Evolutionary conservation across 2,888 invertebrate species (phyloP), one percentile per base, ranked within the genome.

Genomic region (Heteropelma amictum): DNA sequence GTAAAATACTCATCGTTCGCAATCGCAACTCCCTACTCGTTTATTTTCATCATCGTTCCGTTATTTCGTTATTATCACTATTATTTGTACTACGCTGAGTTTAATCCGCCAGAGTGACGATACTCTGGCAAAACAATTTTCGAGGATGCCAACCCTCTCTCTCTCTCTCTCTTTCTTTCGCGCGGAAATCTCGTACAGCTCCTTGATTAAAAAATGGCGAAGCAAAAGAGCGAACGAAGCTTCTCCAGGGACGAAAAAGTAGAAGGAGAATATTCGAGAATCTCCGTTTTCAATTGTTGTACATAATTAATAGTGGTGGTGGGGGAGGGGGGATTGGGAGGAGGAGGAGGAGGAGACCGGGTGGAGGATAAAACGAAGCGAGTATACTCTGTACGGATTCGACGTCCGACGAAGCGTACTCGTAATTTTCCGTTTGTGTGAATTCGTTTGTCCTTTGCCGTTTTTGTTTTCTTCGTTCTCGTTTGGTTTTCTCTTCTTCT

Each of bases 171-270:
- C 30, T 21, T 21, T 30, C n/a, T 38, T 49, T 63, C 26, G 33
- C 7, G 8, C 4, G 30, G 19, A 63, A 49, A 49, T 49, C 35
- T 30, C 17, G 12, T 42, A 35, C 23, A 23, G 56, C 23, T 47
- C 19, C 26, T 56, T 30, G 49, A 26, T 56, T 56, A 35, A 56
- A 19, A 30, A 51, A 60, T 49, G 14, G 3, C 53, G 64, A 63
- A 72, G 74, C 69, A 49, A 73, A n/a, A n/a, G 19, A 42, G 64
- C 65, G 70, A 60, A 40, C 60, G 35, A 40, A 60, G 53, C 33
- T 64, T 70, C 14, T 49, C 58, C 10, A 45, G 40, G 12, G 40
- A 8, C 14, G 61, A 40, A 51, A 45, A 72, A 35, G 30, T 19
- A 53, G 30, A 67, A 56, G 10, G 7, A 17, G 40, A 53, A 35